Percentiles rank a stretch among this genome's conserved stretches.
These are phyloP conservation scores for Sciurus vulgaris DNA, from an alignment of 2,797 vertebrate genomes.

Conservation along the genomic window DNA sequence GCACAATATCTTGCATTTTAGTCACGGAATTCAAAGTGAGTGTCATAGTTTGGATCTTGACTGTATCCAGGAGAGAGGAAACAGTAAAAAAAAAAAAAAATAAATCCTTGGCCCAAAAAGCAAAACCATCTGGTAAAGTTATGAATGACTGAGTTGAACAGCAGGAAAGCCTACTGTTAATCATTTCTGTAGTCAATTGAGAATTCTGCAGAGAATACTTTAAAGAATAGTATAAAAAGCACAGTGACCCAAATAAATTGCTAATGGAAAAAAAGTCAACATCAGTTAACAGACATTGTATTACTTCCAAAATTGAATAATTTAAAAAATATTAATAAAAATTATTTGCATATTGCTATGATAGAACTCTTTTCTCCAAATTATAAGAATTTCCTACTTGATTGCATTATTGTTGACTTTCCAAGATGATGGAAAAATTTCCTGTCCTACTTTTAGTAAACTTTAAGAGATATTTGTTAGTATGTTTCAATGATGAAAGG, in stretches of 20 bases:
- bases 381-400: not conserved
- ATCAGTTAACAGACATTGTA: slow-evolving; percentile 49
- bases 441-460: slow-evolving; percentile 27
- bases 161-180: slow-evolving; percentile 78
- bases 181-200: slow-evolving; percentile 74
- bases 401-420: not conserved
- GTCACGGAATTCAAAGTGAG: slow-evolving; percentile 64
- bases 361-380: not conserved
- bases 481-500: slow-evolving; percentile 43
- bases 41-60: slow-evolving; percentile 61
- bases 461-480: not conserved
- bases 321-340: slow-evolving; percentile 47
- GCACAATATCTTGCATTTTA: not conserved
- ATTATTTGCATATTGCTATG: not conserved
- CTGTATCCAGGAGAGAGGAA: slow-evolving; percentile 41
- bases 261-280: slow-evolving; percentile 55
- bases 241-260: slow-evolving; percentile 75
- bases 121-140: slow-evolving; percentile 80
- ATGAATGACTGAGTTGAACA: slow-evolving; percentile 77
- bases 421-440: not conserved
- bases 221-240: slow-evolving; percentile 71
- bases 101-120: slow-evolving; percentile 68
- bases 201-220: slow-evolving; percentile 74
- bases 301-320: slow-evolving; percentile 37
- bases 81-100: slow-evolving; percentile 58